These are phyloP conservation scores for Rousettus leschenaultii DNA, from an alignment of 2,113 vertebrate genomes.

Conservation along the genomic window DNA sequence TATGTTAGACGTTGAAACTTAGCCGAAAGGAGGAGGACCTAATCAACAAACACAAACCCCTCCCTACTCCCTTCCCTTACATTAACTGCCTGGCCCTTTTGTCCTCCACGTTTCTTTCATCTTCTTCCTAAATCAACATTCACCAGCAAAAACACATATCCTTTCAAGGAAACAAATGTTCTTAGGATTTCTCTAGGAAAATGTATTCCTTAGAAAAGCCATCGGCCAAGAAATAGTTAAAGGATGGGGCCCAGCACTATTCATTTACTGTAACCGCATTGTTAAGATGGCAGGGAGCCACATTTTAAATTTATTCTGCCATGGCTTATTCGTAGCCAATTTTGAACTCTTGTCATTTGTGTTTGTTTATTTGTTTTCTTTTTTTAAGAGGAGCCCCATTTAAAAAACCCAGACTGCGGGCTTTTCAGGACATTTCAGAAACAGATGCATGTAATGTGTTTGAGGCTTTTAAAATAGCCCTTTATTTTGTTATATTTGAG, in stretches of 20 bases:
- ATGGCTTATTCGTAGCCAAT: background rate
- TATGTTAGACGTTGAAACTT: background rate
- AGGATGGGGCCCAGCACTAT: background rate
- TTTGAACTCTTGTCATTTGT: background rate
- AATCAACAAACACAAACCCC: background rate
- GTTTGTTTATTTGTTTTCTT: background rate
- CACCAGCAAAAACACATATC: constrained; percentile 15
- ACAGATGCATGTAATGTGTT: background rate
- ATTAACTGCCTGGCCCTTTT: background rate
- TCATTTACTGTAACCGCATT: background rate
- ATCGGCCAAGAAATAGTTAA: background rate
- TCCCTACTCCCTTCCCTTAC: background rate
- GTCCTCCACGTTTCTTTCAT: constrained; percentile 12
- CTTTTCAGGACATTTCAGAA: background rate
- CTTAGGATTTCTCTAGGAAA: constrained; percentile 11
- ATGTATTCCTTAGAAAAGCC: background rate
- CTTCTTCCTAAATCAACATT: constrained; percentile 45
- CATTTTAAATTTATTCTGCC: background rate
- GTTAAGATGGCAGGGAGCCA: background rate
- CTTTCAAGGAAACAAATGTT: constrained; percentile 37
- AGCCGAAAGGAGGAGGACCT: background rate
- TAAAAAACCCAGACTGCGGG: background rate
- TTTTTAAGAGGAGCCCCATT: background rate
- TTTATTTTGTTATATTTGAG: constrained; percentile 9
- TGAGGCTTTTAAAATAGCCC: background rate